Evolutionary conservation across 2,797 vertebrate genomes (phyloP), one percentile per base, ranked within the genome.

Genomic region (Hafferia zeledoni): DNA sequence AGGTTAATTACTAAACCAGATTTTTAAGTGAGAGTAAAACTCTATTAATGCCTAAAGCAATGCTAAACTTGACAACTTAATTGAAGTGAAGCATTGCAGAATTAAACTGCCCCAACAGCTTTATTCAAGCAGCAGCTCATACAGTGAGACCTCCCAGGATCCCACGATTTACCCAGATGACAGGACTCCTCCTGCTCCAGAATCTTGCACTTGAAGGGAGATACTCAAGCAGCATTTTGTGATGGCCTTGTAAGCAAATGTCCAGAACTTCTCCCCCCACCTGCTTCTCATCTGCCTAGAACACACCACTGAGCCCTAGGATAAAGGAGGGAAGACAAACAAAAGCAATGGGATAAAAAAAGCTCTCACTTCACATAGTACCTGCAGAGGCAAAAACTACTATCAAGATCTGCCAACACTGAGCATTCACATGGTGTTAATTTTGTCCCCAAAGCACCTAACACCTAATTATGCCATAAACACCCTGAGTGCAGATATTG

Each of bases 1-100:
- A 93, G 78, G 75, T 94, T 95, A 97, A 97, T 96, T 96, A 96
- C 95, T 94, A 95, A 93, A 91, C 85, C 87, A 95, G 89, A 84
- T 93, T 95, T 95, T 94, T 95, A 93, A 96, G 85, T 55, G 90
- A 96, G 92, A 96, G 91, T 81, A 94, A 92, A 96, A 95, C 91
- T 94, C 93, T 93, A 93, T 92, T 94, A 97, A 95, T 52, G 94
- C 95, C 95, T 96, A 90, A 68, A 96, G 96, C 93, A 87, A 94
- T 90, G 84, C 77, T 96, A 90, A 91, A 93, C 71, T 35, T 90
- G 91, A 96, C 90, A 94, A 78, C 77, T 86, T 95, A 95, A 97
- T 76, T 96, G 89, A 93, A 92, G 80, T 81, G 64, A 92, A 93
- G 94, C 67, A 79, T 47, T 86, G 88, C 83, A 76, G 49, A 94